These are phyloP conservation scores for Octopus bimaculoides DNA, from an alignment of 1,140 invertebrate genomes.

Conservation along the genomic window DNA sequence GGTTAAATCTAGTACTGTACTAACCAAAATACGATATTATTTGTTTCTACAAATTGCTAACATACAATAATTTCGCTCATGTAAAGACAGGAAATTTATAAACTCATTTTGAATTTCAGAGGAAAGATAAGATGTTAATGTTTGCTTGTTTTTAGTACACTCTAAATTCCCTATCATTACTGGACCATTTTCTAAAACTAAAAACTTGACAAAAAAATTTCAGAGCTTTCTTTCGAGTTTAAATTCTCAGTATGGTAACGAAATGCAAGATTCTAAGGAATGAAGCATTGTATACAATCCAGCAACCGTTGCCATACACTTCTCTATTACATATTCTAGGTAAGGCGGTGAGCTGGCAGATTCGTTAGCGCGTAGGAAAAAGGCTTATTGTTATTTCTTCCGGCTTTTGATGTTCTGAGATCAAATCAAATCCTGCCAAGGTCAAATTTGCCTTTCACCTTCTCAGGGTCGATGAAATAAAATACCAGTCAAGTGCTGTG, in stretches of 20 bases:
- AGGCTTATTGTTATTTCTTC: too few species aligned
- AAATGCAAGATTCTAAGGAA: constrained; percentile 7
- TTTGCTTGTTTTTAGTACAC: constrained; percentile 4
- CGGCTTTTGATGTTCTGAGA: too few species aligned
- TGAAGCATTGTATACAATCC: background rate
- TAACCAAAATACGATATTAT: background rate
- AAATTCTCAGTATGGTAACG: background rate
- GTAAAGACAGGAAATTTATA: constrained; percentile 1
- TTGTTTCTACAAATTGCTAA: constrained; percentile 4
- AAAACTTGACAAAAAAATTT: background rate
- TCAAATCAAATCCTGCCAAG: too few species aligned
- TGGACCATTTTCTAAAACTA: background rate
- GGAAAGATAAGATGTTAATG: constrained; percentile 4
- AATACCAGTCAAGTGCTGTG: too few species aligned
- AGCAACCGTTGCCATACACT: background rate
- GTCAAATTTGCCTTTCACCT: too few species aligned
- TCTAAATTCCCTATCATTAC: constrained; percentile 3
- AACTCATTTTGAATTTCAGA: constrained; percentile 7
- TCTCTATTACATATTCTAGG: too few species aligned
- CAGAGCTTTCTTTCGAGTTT: background rate
- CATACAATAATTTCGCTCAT: background rate
- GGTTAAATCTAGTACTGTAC: background rate
- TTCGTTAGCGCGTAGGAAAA: too few species aligned
- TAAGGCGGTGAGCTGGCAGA: too few species aligned
- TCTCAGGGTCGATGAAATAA: too few species aligned